phyloP scores from a whole-genome alignment of 2,113 vertebrate genomes.

The Spheniscus mendiculus region DNA sequence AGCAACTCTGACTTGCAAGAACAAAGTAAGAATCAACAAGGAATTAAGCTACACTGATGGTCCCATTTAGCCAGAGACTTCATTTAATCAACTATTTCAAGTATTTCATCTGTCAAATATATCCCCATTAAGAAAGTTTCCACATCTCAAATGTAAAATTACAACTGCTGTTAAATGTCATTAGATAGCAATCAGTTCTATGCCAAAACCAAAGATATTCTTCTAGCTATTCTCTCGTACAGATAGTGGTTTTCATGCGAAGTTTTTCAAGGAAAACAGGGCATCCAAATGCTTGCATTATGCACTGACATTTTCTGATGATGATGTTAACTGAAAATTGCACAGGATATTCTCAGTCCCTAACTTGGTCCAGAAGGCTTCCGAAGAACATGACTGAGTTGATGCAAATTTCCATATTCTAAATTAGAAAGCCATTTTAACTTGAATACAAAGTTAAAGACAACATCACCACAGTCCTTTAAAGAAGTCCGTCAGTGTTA shows the following conservation, averaged over 20 bases:
- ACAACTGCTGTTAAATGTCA: conserved; percentile 34
- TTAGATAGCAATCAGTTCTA: not conserved
- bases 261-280: conserved; percentile 36
- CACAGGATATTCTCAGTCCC: not conserved
- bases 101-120: not conserved
- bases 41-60: not conserved
- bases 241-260: not conserved
- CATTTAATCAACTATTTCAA: not conserved
- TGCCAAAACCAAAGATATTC: conserved; percentile 19
- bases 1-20: not conserved
- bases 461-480: not conserved
- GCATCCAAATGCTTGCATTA: not conserved
- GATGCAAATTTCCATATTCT: not conserved
- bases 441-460: not conserved
- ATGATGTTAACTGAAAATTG: not conserved
- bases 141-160: not conserved
- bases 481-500: not conserved
- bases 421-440: not conserved
- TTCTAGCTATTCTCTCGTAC: not conserved
- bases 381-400: accelerated
- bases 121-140: not conserved
- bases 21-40: not conserved
- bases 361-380: not conserved
- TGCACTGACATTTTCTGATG: not conserved
- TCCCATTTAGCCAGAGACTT: not conserved